These are phyloP conservation scores for Sisor rabdophorus DNA, from an alignment of 2,113 vertebrate species.

Conservation along the genomic window DNA sequence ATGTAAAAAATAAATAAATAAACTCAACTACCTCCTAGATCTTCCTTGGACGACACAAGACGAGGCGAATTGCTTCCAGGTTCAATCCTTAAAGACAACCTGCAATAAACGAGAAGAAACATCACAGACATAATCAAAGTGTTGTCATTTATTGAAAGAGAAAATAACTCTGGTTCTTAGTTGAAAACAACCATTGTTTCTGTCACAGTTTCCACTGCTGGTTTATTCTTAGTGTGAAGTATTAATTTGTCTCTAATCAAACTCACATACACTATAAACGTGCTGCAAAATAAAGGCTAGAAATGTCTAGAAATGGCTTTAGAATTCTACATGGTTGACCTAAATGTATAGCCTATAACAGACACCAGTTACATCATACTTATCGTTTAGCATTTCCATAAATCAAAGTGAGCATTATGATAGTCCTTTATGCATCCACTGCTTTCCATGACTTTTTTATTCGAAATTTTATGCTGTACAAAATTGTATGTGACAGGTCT, in stretches of 20 bases:
- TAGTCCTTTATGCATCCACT: too few relatives aligned
- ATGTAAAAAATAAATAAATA: neutral
- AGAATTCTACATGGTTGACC: neutral
- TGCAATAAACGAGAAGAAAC: slow-evolving; percentile 46
- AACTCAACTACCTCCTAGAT: slow-evolving; percentile 75
- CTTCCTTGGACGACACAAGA: slow-evolving; percentile 83
- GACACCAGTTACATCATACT: neutral
- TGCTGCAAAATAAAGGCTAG: neutral
- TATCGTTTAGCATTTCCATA: neutral
- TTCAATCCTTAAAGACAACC: slow-evolving; percentile 84
- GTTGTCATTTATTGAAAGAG: neutral
- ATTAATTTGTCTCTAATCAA: neutral
- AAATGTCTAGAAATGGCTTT: neutral
- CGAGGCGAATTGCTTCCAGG: slow-evolving; percentile 83
- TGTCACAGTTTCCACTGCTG: neutral
- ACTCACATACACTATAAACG: neutral
- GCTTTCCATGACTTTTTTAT: too few relatives aligned
- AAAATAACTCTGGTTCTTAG: too few relatives aligned
- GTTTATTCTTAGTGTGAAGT: neutral
- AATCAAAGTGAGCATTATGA: neutral
- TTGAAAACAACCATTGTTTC: neutral
- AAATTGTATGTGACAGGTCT: too few relatives aligned
- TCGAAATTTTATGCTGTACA: too few relatives aligned
- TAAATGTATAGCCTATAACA: neutral
- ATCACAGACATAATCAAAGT: neutral